Conservation (phyloP, 2,113 vertebrate species). For the Thomomys bottae region DNA sequence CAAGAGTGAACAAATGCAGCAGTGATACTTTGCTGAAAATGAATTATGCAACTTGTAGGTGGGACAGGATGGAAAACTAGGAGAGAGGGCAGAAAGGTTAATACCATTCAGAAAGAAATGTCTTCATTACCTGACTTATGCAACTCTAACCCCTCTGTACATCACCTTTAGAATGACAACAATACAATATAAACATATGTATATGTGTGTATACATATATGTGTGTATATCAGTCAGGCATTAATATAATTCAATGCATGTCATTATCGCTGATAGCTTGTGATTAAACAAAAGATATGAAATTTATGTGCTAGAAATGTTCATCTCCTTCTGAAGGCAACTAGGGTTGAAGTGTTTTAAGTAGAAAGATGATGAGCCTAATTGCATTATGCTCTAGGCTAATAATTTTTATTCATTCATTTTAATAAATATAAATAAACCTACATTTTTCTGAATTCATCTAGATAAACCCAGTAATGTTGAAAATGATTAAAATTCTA, state of each 20-base stretch:
- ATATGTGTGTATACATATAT: too few species aligned
- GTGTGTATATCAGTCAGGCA: too few species aligned
- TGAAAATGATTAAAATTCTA: constrained; percentile 25
- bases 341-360: not conserved
- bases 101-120: too few species aligned
- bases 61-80: too few species aligned
- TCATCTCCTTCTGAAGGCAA: not conserved
- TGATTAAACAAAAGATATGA: not conserved
- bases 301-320: rapidly evolving
- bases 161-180: too few species aligned
- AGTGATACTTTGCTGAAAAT: too few species aligned
- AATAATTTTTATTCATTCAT: not conserved
- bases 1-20: too few species aligned
- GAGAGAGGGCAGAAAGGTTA: too few species aligned
- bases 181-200: too few species aligned
- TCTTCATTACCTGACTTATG: too few species aligned
- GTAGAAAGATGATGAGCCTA: not conserved
- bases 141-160: too few species aligned
- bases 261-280: not conserved
- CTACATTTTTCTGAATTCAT: constrained; percentile 13
- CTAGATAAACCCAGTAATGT: not conserved
- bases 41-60: too few species aligned
- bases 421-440: constrained; percentile 17
- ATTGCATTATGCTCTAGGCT: not conserved
- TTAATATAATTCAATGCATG: not conserved